A percentile compares a stretch with the other conserved stretches of the same genome.
These are phyloP conservation scores for Zenarchopterus dispar DNA, from an alignment of 2,797 vertebrate species.

Conservation along the genomic window DNA sequence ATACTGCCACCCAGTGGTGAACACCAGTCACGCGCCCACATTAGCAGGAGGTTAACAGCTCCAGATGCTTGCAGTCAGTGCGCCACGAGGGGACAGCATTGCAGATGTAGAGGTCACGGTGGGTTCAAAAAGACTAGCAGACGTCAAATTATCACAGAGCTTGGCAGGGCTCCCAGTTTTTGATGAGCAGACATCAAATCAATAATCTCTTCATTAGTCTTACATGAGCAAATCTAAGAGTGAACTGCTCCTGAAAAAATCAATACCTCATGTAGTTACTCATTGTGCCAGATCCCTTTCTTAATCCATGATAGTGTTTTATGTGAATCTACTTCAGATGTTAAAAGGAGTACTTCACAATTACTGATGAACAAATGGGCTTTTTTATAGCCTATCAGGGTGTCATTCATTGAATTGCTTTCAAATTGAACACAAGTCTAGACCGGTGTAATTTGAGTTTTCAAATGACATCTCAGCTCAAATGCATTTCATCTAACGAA, in stretches of 20 bases:
- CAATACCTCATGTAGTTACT: conserved; percentile 54
- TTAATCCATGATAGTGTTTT: conserved; percentile 44
- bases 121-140: conserved; percentile 45
- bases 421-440: conserved; percentile 26
- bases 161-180: conserved; percentile 39
- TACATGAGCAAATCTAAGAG: conserved; percentile 60
- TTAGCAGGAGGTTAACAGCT: conserved; percentile 31
- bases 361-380: conserved; percentile 39
- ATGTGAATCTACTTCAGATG: conserved; percentile 28
- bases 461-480: conserved; percentile 17
- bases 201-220: conserved; percentile 67
- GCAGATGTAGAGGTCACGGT: conserved; percentile 41
- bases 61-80: conserved; percentile 56
- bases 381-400: conserved; percentile 20
- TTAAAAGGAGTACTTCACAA: conserved; percentile 35
- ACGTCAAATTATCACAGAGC: conserved; percentile 31
- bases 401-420: conserved; percentile 15
- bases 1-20: conserved; percentile 68
- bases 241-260: conserved; percentile 53
- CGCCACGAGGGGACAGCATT: conserved; percentile 29
- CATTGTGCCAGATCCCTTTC: conserved; percentile 38
- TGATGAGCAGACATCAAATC: conserved; percentile 63
- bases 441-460: conserved; percentile 20
- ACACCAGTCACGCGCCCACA: neutral
- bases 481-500: conserved; percentile 20